phyloP scores from a whole-genome alignment of 2,797 vertebrate genomes.

The Diglossa cyanea region DNA sequence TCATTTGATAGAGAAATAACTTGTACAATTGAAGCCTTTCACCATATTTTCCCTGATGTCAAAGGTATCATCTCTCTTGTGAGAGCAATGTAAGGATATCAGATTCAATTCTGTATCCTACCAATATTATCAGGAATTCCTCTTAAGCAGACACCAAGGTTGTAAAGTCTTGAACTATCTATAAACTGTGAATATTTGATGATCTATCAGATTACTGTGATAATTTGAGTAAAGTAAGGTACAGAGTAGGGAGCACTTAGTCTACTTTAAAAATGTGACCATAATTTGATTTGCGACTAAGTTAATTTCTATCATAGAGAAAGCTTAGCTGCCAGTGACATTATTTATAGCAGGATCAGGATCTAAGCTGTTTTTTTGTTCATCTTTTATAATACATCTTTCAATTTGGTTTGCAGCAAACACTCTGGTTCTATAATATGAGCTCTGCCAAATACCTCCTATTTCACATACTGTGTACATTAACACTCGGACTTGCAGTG shows the following conservation, averaged over 20 bases:
- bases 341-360: not conserved
- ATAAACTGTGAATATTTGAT: not conserved
- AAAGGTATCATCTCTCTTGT: not conserved
- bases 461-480: constrained; percentile 36
- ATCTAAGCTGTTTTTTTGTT: not conserved
- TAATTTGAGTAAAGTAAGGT: not conserved
- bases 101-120: not conserved
- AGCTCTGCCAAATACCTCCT: not conserved
- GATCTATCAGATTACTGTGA: not conserved
- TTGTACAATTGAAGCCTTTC: not conserved
- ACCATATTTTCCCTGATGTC: not conserved
- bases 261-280: not conserved
- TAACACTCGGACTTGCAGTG: constrained; percentile 16
- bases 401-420: not conserved
- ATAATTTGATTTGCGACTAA: not conserved
- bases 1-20: not conserved
- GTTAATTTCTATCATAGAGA: not conserved
- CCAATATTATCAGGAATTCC: not conserved
- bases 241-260: not conserved
- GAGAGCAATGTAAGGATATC: not conserved
- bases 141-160: not conserved
- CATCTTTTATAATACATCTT: not conserved
- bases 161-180: not conserved
- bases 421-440: not conserved
- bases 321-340: not conserved